Percentiles rank a stretch among this genome's conserved stretches.
phyloP scores from a whole-genome alignment of 2,113 vertebrate species.

The Serranochromis macrocephalus region DNA sequence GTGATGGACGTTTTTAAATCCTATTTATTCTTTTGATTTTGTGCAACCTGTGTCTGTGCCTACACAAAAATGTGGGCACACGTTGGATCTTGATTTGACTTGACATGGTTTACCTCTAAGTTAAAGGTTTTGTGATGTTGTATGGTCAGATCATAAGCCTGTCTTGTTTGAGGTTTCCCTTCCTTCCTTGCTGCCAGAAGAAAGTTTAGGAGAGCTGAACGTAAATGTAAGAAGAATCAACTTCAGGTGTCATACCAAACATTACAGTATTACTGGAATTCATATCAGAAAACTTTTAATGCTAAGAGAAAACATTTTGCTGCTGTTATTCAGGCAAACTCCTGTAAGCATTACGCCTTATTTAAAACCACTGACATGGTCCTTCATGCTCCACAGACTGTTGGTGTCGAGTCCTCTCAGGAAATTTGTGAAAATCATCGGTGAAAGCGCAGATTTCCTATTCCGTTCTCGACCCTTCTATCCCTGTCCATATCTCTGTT shows the following conservation, averaged over 20 bases:
- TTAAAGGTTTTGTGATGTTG: not conserved
- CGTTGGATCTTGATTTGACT: not conserved
- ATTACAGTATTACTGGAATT: not conserved
- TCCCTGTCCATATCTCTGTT: accelerated
- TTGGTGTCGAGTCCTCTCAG: not conserved
- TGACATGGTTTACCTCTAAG: accelerated
- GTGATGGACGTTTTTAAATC: accelerated
- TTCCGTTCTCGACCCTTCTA: accelerated
- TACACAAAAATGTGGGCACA: not conserved
- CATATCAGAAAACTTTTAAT: not conserved
- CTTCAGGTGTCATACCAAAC: not conserved
- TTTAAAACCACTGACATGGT: not conserved
- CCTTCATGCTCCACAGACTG: not conserved
- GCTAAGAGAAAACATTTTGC: not conserved
- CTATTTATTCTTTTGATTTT: not conserved
- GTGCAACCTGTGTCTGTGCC: too few relatives aligned
- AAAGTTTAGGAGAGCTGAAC: not conserved
- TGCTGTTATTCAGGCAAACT: not conserved
- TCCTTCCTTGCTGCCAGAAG: not conserved
- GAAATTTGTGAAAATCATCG: not conserved
- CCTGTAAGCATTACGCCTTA: accelerated
- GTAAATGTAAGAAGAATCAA: not conserved
- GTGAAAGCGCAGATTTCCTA: accelerated
- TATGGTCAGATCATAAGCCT: accelerated
- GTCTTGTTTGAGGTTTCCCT: not conserved